Base-by-base conservation (phyloP, 2,113 vertebrate genomes). In the Leucosticte australis region DNA sequence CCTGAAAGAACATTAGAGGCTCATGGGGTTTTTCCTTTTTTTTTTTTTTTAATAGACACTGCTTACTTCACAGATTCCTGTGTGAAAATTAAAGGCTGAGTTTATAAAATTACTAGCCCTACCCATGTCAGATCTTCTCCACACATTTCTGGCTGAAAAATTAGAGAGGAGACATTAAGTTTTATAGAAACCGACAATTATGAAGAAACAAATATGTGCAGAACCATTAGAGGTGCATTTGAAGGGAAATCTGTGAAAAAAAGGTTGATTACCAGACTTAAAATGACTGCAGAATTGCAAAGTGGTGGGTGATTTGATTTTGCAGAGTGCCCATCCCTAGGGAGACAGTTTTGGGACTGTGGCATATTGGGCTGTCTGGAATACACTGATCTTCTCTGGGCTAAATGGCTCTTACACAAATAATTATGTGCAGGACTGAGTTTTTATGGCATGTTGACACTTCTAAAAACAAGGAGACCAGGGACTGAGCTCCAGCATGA, bases 141-240 rank as follows among this genome's bases (percentile, higher is more conserved):
- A 78, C 50, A 64, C 91, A 83, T 92, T 94, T 95, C 64, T 69
- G 90, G 47, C n/a, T 88, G 68, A 95, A 89, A 93, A 94, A 96
- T 87, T 92, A 92, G 69, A 94, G 82, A 88, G 88, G 44, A 79
- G 83, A 85, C 67, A 93, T 91, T 84, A 88, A 85, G 59, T 71
- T 83, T 91, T 83, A 89, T 57, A 65, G 86, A 93, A 97, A 95
- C 93, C 31, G 2, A 71, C 96, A 94, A 95, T 96, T 92, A 94
- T 2, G 8, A 81, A 86, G 80, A 52, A 71, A 80, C 50, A 92
- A 90, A 63, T 68, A 90, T 30, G 50, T 67, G 59, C 77, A 90
- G 67, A 85, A 88, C 59, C 6, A 94, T 93, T 96, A 95, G 39
- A 90, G 31, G n/a, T 64, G 26, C 67, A 88, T 88, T 94, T 96